Percentiles rank a stretch among this genome's conserved stretches.
phyloP scores from a whole-genome alignment of 1,140 invertebrate genomes.

The Globodera ellingtonae region DNA sequence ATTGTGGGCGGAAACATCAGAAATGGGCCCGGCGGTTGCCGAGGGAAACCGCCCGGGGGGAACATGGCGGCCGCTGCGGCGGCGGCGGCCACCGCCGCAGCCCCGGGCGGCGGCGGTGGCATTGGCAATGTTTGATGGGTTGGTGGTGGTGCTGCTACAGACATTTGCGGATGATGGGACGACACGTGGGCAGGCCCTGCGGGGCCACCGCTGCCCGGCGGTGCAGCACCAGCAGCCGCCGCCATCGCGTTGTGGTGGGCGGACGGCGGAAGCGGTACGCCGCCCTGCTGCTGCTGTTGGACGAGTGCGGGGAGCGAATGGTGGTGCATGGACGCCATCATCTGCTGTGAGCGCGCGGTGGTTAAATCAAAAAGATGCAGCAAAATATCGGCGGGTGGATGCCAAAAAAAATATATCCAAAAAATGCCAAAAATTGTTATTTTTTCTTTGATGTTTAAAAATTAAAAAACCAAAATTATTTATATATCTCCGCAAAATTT shows the following conservation, averaged over 20 bases:
- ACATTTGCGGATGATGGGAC: conserved; percentile 16
- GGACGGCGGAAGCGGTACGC: conserved; percentile 8
- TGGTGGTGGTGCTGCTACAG: conserved; percentile 17
- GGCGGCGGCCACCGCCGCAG: background rate
- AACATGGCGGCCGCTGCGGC: conserved; percentile 5
- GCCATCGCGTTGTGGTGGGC: background rate
- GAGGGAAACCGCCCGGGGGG: conserved; percentile 22
- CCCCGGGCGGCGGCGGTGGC: conserved; percentile 18
- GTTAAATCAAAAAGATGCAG: no score
- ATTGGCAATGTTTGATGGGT: conserved; percentile 2
- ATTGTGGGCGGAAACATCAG: conserved; percentile 21
- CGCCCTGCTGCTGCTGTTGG: conserved; percentile 14
- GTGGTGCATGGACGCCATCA: conserved; percentile 19
- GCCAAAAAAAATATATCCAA: no score
- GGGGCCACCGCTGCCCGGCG: background rate
- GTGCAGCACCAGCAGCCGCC: background rate
- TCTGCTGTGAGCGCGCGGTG: background rate
- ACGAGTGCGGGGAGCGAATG: conserved; percentile 10
- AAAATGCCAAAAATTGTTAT: background rate
- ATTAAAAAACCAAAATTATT: background rate
- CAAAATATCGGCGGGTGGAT: background rate
- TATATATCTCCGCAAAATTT: no score
- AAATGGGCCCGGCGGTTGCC: conserved; percentile 12
- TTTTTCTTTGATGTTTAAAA: background rate
- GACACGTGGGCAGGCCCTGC: background rate